Percentiles rank a stretch among this genome's conserved stretches.
These are phyloP conservation scores for Rhyzopertha dominica DNA, from an alignment of 1,140 invertebrate genomes.

Conservation along the genomic window DNA sequence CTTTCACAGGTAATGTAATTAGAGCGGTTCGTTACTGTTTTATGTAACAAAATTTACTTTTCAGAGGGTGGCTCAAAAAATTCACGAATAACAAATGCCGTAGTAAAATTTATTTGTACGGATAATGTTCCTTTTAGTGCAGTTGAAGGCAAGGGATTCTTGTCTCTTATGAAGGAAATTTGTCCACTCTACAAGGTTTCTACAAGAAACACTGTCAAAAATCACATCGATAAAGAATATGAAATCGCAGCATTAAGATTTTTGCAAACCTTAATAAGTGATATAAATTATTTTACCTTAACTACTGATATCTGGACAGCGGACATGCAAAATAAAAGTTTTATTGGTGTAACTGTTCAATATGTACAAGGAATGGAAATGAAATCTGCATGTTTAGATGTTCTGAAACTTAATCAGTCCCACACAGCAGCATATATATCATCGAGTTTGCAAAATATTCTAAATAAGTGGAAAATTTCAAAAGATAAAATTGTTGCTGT, in stretches of 20 bases:
- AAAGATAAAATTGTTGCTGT: no score
- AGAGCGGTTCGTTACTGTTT: no score
- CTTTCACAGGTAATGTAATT: no score
- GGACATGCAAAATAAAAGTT: no score
- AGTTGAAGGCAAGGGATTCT: slow-evolving; percentile 20
- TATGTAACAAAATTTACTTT: no score
- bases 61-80: no score
- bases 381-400: slow-evolving; percentile 9
- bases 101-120: slow-evolving; percentile 16
- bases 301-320: slow-evolving; percentile 23
- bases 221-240: slow-evolving; percentile 21
- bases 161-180: slow-evolving; percentile 21
- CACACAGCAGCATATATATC: slow-evolving; percentile 19
- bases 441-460: no score
- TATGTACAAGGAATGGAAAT: slow-evolving; percentile 14
- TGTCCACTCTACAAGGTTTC: slow-evolving; percentile 21
- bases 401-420: slow-evolving; percentile 13
- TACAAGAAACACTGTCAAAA: slow-evolving; percentile 22
- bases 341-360: slow-evolving; percentile 19
- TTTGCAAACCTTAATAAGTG: slow-evolving; percentile 9
- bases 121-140: slow-evolving; percentile 16
- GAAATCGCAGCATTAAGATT: slow-evolving; percentile 5
- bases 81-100: slow-evolving; percentile 14
- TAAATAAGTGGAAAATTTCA: no score
- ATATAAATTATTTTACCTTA: slow-evolving; percentile 7